Evolutionary conservation across 2,797 vertebrate species (phyloP), one percentile per base, ranked within the genome.

Genomic region (Pseudochirops cupreus): DNA sequence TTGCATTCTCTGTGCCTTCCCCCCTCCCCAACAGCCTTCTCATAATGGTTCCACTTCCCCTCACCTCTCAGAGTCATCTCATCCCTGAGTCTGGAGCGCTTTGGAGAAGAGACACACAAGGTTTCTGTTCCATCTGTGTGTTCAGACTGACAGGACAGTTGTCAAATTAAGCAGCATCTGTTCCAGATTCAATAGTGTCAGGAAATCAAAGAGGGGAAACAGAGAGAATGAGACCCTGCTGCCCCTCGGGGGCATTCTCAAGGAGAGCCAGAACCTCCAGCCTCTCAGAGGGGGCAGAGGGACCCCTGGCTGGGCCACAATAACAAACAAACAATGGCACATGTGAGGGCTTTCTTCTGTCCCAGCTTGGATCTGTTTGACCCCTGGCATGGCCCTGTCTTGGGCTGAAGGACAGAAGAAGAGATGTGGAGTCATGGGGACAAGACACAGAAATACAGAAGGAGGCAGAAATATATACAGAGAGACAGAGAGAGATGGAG

Each of bases 121-220:
- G n/a, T 89, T 87, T 93, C 67, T 67, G 91, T n/a, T 89, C 95
- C 3, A 52, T 94, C 95, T 95, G 87, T 58, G 82, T 0, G 0
- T 59, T 95, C 96, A 58, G 52, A 94, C 57, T 0, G 16, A 93
- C 97, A 96, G 96, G 95, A 96, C 95, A 96, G 39, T 12, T 96
- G 96, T 98, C 97, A 98, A 97, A 96, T 97, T 96, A 91, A 6
- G 89, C 7, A 93, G 92, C 97, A 96, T 96, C 97, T 97, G 98
- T 92, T 96, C 94, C 96, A 91, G 59, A 91, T 74, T 94, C 91
- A 92, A 50, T 53, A 39, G 29, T 96, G 97, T 98, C 97, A 97
- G 96, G 97, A 97, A 96, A 95, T 96, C 95, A 97, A 92, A 94
- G 97, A 94, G 96, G 94, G 96, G 96, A 95, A 62, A 54, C 91